Conservation (phyloP, 2,888 invertebrate species). For the Drosophila seclusa region DNA sequence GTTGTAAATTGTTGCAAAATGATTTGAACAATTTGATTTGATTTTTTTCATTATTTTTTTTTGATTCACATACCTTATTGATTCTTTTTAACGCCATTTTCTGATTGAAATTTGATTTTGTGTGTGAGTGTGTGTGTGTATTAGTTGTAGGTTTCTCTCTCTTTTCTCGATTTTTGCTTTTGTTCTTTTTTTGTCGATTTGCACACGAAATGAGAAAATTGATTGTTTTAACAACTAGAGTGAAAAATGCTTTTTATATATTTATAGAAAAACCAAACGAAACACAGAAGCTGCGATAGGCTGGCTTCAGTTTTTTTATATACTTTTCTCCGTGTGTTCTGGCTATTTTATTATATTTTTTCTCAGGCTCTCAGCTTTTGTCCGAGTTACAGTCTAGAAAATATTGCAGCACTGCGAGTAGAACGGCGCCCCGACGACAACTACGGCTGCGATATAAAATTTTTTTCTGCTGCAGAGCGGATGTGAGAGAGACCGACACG, state of each 20-base stretch:
- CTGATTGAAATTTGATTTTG: slow-evolving; percentile 83
- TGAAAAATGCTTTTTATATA: slow-evolving; percentile 45
- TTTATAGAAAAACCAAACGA: slow-evolving; percentile 69
- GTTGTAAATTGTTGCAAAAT: slow-evolving; percentile 42
- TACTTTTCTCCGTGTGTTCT: slow-evolving; percentile 48
- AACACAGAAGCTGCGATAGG: slow-evolving; percentile 69
- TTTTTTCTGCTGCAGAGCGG: slow-evolving; percentile 51
- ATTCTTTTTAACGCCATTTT: slow-evolving; percentile 98
- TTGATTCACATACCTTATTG: slow-evolving; percentile 89
- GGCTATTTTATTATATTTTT: slow-evolving; percentile 66
- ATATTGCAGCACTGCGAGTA: slow-evolving; percentile 77
- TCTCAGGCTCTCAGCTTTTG: slow-evolving; percentile 58
- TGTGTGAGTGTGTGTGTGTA: slow-evolving; percentile 64
- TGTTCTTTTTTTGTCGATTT: slow-evolving; percentile 60
- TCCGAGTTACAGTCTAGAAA: slow-evolving; percentile 69
- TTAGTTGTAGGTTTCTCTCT: slow-evolving; percentile 71
- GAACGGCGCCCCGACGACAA: slow-evolving; percentile 78
- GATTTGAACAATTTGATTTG: slow-evolving; percentile 58
- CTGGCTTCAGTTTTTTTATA: slow-evolving; percentile 14
- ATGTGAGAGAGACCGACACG: slow-evolving; percentile 58
- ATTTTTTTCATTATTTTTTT: slow-evolving; percentile 31
- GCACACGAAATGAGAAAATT: slow-evolving; percentile 51
- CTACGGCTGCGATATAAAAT: slow-evolving; percentile 60
- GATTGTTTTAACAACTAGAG: slow-evolving; percentile 52
- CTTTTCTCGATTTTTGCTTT: slow-evolving; percentile 59